Evolutionary conservation across 2,113 vertebrate genomes (phyloP).

Genomic region (Spermophilus dauricus): DNA sequence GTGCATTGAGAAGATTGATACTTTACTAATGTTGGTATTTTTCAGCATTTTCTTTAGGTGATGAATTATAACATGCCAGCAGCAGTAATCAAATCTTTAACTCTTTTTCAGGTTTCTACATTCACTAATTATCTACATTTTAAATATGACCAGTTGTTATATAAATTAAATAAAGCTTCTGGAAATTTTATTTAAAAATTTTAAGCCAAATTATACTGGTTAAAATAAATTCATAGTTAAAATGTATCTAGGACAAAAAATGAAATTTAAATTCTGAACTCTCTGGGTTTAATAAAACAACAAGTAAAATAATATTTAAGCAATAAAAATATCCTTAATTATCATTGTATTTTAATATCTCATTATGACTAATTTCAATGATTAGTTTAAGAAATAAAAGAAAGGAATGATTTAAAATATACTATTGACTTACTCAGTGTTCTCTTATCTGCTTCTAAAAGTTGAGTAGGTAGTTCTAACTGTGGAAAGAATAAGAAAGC

Average conservation of each 20-base stretch:
- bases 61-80: constrained; percentile 84
- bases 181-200: constrained; percentile 41
- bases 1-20: constrained; percentile 84
- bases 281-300: not conserved
- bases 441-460: not conserved
- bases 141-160: constrained; percentile 72
- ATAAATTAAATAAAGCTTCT: constrained; percentile 50
- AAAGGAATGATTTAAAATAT: not conserved
- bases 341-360: not conserved
- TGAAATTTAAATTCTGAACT: not conserved
- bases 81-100: constrained; percentile 83
- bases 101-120: constrained; percentile 83
- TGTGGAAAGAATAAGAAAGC: not conserved
- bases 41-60: constrained; percentile 83
- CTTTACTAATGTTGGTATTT: constrained; percentile 81
- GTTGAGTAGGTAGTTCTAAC: not conserved
- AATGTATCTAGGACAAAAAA: not conserved
- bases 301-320: not conserved
- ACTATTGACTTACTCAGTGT: not conserved
- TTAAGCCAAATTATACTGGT: constrained; percentile 21
- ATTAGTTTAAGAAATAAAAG: not conserved
- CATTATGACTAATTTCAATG: not conserved
- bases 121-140: constrained; percentile 69
- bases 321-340: not conserved
- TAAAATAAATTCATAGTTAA: not conserved